These are phyloP conservation scores for Parus major DNA, from an alignment of 2,113 vertebrate species.

Conservation along the genomic window DNA sequence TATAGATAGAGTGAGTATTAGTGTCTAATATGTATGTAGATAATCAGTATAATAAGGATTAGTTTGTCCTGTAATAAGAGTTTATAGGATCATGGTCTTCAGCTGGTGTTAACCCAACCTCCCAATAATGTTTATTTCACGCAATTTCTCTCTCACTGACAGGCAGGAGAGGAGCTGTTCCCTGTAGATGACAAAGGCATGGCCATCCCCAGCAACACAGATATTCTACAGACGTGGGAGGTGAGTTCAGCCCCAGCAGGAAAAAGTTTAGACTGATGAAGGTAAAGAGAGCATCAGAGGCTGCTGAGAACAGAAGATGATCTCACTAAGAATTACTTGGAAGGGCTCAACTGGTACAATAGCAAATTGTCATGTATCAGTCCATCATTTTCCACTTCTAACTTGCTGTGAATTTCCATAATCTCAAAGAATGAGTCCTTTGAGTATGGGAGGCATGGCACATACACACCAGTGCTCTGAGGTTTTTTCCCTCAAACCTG, in stretches of 20 bases:
- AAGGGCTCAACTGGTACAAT: neutral
- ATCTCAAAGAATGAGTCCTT: neutral
- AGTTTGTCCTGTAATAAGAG: neutral
- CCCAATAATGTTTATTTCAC: neutral
- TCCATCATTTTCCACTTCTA: neutral
- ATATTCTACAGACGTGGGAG: constrained; percentile 87
- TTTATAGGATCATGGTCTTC: neutral
- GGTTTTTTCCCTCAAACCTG: neutral
- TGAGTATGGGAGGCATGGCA: neutral
- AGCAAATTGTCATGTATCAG: accelerated
- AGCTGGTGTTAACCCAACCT: neutral
- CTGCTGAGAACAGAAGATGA: neutral
- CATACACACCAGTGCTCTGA: neutral
- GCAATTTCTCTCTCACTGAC: neutral
- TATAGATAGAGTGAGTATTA: neutral
- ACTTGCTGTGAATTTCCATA: neutral
- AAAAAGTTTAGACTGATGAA: neutral
- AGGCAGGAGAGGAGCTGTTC: constrained; percentile 81
- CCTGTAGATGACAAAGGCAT: constrained; percentile 80
- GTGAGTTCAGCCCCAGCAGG: constrained; percentile 54
- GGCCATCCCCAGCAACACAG: constrained; percentile 68
- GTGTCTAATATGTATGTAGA: neutral
- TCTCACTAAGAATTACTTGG: neutral
- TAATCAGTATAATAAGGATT: neutral
- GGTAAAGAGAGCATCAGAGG: neutral